phyloP scores from a whole-genome alignment of 2,797 vertebrate genomes.

The Austrolebias charrua region DNA sequence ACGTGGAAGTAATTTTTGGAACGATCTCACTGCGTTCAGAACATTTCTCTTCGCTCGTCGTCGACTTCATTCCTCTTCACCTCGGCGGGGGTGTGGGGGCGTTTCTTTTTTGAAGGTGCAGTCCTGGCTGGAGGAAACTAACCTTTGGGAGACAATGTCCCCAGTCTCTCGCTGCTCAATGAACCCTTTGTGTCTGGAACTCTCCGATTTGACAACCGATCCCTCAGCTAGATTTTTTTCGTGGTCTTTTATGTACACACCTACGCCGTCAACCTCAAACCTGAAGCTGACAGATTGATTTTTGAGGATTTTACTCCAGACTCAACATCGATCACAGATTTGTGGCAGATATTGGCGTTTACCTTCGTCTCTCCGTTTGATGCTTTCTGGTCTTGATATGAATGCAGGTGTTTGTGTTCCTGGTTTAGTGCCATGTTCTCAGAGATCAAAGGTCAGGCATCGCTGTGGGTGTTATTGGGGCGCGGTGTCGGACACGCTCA shows the following conservation, averaged over 20 bases:
- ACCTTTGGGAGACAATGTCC: conserved; percentile 84
- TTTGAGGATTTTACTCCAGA: conserved; percentile 36
- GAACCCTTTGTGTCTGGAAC: conserved; percentile 80
- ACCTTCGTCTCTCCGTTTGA: neutral
- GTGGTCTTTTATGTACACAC: conserved; percentile 30
- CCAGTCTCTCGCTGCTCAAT: conserved; percentile 84
- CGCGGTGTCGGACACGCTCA: conserved; percentile 37
- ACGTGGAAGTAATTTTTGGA: too few relatives aligned
- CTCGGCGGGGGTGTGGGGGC: conserved; percentile 61
- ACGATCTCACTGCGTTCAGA: neutral
- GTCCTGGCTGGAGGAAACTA: conserved; percentile 74
- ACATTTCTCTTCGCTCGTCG: conserved; percentile 17
- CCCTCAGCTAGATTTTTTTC: conserved; percentile 68
- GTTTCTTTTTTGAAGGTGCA: conserved; percentile 67
- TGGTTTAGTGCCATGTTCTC: conserved; percentile 73
- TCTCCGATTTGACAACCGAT: conserved; percentile 83
- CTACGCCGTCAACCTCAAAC: conserved; percentile 33
- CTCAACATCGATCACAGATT: neutral
- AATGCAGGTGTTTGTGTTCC: conserved; percentile 38
- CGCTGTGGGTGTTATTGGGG: conserved; percentile 25
- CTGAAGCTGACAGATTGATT: conserved; percentile 44
- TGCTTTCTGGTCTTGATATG: conserved; percentile 13
- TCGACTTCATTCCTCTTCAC: conserved; percentile 79
- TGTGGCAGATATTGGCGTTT: neutral
- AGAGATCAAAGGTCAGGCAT: conserved; percentile 42